A percentile compares a stretch with the other conserved stretches of the same genome.
phyloP scores from a whole-genome alignment of 2,888 invertebrate genomes.

The Coelinius sp. region DNA sequence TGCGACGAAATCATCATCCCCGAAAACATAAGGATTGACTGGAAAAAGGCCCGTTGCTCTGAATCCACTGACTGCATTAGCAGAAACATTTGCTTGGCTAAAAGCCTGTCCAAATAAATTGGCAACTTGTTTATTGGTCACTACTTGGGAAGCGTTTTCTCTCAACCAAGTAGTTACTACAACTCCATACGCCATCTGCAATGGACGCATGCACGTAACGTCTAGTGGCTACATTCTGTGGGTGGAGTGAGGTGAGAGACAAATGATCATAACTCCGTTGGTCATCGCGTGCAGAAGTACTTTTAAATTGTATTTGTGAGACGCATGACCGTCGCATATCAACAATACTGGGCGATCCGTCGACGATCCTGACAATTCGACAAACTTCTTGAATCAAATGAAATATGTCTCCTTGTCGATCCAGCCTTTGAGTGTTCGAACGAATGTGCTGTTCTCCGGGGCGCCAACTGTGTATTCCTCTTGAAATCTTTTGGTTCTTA shows the following conservation, averaged over 20 bases:
- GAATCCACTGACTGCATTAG: conserved; percentile 55
- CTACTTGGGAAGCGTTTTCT: conserved; percentile 52
- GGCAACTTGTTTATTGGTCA: conserved; percentile 52
- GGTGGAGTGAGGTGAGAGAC: conserved; percentile 58
- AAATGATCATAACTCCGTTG: conserved; percentile 59
- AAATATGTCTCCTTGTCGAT: conserved; percentile 42
- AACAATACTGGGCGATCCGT: conserved; percentile 57
- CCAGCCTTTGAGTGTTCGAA: conserved; percentile 55
- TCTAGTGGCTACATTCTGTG: conserved; percentile 56
- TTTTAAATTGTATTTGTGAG: conserved; percentile 60
- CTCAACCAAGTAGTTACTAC: conserved; percentile 51
- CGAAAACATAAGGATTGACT: not conserved
- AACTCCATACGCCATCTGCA: conserved; percentile 52
- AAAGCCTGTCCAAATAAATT: conserved; percentile 58
- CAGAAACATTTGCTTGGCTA: conserved; percentile 51
- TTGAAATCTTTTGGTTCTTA: not conserved
- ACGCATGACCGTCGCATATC: conserved; percentile 61
- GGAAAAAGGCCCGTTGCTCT: not conserved
- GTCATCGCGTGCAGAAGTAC: conserved; percentile 53
- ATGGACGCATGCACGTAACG: conserved; percentile 53
- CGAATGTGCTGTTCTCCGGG: conserved; percentile 54
- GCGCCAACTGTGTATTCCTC: conserved; percentile 34
- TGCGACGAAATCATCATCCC: not conserved
- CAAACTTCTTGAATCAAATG: conserved; percentile 57
- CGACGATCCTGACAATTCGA: conserved; percentile 47